Evolutionary conservation across 1,140 invertebrate genomes (phyloP).

Genomic region (Brachystomella parvula): DNA sequence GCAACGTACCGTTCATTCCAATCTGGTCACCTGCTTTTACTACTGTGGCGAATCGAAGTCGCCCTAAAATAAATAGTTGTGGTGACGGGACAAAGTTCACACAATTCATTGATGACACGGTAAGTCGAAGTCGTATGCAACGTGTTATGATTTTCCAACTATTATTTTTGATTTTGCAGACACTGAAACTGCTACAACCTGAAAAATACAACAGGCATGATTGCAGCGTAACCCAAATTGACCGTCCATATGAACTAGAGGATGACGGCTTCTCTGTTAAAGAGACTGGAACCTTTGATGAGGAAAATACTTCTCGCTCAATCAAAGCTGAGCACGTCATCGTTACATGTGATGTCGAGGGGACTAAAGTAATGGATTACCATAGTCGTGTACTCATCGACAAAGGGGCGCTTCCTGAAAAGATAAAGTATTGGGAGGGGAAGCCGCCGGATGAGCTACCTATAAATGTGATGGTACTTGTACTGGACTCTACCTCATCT

Average conservation of each 20-base stretch:
- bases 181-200: not conserved
- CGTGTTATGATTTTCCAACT: not conserved
- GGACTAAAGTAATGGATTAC: not conserved
- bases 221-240: constrained; percentile 3
- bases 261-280: not conserved
- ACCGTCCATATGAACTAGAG: not conserved
- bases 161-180: not conserved
- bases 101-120: not conserved
- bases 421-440: constrained; percentile 9
- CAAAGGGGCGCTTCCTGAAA: not conserved
- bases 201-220: not conserved
- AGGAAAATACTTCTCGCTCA: not conserved
- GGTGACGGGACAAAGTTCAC: no score
- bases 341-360: not conserved
- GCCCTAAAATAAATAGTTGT: no score
- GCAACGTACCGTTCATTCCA: no score
- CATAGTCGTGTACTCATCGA: not conserved
- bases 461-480: constrained; percentile 46
- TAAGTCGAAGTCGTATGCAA: no score
- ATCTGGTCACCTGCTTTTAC: no score
- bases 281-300: not conserved
- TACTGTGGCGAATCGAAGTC: no score
- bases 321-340: not conserved
- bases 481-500: constrained; percentile 77
- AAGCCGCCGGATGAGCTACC: not conserved